phyloP scores from a whole-genome alignment of 2,797 vertebrate genomes.

The Sarcoramphus papa region DNA sequence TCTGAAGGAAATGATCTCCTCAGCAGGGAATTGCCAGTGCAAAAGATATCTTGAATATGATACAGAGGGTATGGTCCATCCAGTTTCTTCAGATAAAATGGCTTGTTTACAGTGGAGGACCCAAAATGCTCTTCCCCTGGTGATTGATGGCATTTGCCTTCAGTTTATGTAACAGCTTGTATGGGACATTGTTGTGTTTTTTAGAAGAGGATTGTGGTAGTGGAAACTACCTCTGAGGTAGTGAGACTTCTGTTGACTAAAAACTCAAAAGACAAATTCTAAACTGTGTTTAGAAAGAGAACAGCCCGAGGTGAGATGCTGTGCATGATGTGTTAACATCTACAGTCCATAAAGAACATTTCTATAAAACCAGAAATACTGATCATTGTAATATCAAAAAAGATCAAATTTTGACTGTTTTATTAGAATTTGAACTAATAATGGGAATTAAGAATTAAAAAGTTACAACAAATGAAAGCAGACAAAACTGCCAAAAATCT shows the following conservation, averaged over 20 bases:
- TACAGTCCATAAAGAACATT: neutral
- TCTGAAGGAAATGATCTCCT: slow-evolving; percentile 63
- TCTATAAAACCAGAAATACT: neutral
- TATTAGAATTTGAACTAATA: neutral
- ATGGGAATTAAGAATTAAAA: neutral
- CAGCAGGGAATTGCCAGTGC: slow-evolving; percentile 62
- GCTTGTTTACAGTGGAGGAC: slow-evolving; percentile 57
- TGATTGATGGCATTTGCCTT: slow-evolving; percentile 22
- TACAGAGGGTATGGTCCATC: slow-evolving; percentile 56
- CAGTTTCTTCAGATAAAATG: slow-evolving; percentile 61
- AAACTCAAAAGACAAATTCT: neutral
- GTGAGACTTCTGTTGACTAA: neutral
- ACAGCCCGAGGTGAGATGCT: neutral
- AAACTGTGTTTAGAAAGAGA: neutral
- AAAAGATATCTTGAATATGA: slow-evolving; percentile 67
- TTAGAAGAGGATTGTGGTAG: neutral
- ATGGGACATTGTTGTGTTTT: neutral
- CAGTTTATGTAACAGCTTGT: slow-evolving; percentile 24
- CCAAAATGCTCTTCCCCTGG: slow-evolving; percentile 50
- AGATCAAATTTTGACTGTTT: no score
- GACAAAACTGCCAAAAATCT: neutral
- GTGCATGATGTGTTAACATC: neutral
- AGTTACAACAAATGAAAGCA: neutral
- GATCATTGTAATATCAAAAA: neutral
- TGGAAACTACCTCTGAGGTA: neutral